Evolutionary conservation across 2,113 vertebrate genomes (phyloP).

Genomic region (Trochalopteron elliotii): DNA sequence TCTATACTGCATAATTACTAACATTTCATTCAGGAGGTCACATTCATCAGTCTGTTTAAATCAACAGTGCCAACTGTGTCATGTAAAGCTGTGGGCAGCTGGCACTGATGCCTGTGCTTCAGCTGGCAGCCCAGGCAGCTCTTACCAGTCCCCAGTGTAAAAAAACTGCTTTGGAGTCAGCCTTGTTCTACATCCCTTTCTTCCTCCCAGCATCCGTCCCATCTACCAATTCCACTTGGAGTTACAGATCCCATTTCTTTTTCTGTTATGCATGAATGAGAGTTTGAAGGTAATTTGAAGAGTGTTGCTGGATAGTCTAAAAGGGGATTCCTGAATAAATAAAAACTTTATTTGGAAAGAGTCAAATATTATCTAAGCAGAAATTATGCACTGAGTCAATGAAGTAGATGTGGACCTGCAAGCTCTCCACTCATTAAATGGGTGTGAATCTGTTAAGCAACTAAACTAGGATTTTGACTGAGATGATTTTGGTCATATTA

Average conservation of each 20-base stretch:
- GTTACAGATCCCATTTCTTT: background rate
- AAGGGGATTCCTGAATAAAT: background rate
- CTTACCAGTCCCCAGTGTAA: background rate
- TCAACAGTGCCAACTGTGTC: background rate
- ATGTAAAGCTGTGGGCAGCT: background rate
- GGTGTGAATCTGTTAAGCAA: background rate
- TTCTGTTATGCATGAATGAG: background rate
- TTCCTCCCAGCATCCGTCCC: background rate
- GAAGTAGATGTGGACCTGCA: background rate
- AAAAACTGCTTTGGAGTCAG: background rate
- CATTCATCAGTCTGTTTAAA: conserved; percentile 21
- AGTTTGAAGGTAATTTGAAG: background rate
- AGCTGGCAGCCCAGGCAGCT: background rate
- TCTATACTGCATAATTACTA: background rate
- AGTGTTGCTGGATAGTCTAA: background rate
- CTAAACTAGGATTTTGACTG: background rate
- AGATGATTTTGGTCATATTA: background rate
- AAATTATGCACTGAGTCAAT: background rate
- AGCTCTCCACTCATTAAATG: background rate
- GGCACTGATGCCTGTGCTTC: background rate
- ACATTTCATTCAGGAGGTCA: conserved; percentile 1
- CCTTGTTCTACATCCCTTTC: background rate
- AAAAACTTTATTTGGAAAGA: background rate
- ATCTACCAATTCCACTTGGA: background rate
- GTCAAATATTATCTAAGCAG: background rate